Evolutionary conservation across 2,888 invertebrate species (phyloP).

Genomic region (Proisotoma minuta): DNA sequence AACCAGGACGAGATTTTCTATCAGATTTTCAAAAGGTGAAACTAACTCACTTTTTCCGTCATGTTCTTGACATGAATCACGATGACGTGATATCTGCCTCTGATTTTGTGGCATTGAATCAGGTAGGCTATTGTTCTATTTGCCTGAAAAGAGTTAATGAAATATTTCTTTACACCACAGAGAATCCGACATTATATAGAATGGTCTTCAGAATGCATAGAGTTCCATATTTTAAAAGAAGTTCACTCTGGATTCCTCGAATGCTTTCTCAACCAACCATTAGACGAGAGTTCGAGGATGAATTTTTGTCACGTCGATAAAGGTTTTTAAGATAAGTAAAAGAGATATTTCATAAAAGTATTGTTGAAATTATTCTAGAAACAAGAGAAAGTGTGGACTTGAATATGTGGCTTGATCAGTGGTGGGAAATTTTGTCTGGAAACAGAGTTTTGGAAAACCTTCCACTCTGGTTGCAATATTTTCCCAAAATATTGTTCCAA

Average conservation of each 20-base stretch:
- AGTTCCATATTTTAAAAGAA: conserved; percentile 67
- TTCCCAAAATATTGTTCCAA: conserved; percentile 67
- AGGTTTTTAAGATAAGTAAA: conserved; percentile 25
- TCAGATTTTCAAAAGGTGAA: conserved; percentile 62
- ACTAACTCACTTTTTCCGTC: conserved; percentile 66
- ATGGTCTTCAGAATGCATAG: conserved; percentile 68
- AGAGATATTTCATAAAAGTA: neutral
- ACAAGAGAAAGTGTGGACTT: conserved; percentile 50
- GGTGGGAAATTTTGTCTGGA: conserved; percentile 59
- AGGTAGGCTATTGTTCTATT: conserved; percentile 52
- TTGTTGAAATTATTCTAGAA: conserved; percentile 20
- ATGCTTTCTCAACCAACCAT: conserved; percentile 58
- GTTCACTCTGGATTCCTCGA: conserved; percentile 67
- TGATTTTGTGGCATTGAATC: conserved; percentile 66
- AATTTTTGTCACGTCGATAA: conserved; percentile 41
- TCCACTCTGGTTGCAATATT: conserved; percentile 69
- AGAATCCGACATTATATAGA: conserved; percentile 68
- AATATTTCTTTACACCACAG: conserved; percentile 47
- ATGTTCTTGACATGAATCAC: conserved; percentile 65
- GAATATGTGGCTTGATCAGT: conserved; percentile 67
- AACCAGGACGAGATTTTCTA: conserved; percentile 47
- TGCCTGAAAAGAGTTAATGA: neutral
- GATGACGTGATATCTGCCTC: conserved; percentile 67
- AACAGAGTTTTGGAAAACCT: conserved; percentile 60
- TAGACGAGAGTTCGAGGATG: conserved; percentile 43